phyloP scores from a whole-genome alignment of 2,797 vertebrate species.

The Crypturellus tataupa region DNA sequence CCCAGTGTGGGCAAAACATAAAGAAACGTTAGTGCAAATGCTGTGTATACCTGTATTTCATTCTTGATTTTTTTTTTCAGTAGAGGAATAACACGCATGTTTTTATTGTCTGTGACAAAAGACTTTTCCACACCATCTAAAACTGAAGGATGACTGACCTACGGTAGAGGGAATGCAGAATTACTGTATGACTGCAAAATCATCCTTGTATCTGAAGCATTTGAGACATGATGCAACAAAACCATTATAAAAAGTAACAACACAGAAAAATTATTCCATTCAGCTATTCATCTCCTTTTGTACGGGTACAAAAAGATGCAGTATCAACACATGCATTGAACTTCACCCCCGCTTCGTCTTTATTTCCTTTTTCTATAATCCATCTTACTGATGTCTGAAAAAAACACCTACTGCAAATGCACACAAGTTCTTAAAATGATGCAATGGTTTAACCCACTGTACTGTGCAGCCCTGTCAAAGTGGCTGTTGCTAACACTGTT shows the following conservation, averaged over 20 bases:
- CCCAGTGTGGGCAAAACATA: neutral
- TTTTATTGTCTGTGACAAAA: neutral
- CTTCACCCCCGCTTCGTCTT: neutral
- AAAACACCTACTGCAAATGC: neutral
- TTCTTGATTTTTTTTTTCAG: neutral
- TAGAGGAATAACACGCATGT: neutral
- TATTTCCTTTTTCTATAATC: neutral
- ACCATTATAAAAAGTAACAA: neutral
- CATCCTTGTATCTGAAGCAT: neutral
- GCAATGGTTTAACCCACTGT: neutral
- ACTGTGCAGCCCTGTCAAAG: neutral
- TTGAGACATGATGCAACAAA: neutral
- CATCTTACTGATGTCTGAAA: neutral
- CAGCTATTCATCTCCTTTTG: neutral
- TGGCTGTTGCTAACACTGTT: neutral
- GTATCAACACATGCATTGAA: neutral
- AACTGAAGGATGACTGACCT: neutral
- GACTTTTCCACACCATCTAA: neutral
- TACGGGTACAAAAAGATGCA: neutral
- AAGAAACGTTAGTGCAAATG: neutral
- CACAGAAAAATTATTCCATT: neutral
- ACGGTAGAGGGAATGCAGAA: neutral
- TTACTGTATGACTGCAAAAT: neutral
- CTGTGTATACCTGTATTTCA: neutral
- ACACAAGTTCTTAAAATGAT: neutral